phyloP scores from a whole-genome alignment of 2,888 invertebrate species.

The Pheosia tremula region DNA sequence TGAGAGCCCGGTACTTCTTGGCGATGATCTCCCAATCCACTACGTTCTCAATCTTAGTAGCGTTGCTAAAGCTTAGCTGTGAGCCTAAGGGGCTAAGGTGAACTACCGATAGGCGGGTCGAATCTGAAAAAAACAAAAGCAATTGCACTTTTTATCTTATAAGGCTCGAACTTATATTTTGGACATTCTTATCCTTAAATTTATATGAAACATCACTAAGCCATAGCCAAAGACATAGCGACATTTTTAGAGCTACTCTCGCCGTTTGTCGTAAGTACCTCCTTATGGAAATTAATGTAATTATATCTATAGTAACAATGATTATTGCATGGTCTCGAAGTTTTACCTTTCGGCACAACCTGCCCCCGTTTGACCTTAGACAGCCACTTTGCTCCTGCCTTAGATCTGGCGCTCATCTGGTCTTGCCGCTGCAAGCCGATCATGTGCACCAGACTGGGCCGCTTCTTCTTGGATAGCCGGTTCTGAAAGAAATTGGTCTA shows the following conservation, averaged over 20 bases:
- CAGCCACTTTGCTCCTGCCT: slow-evolving; percentile 95
- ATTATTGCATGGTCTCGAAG: background rate
- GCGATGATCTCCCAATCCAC: slow-evolving; percentile 96
- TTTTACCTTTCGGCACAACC: slow-evolving; percentile 88
- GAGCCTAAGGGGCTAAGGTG: slow-evolving; percentile 94
- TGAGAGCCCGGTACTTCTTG: slow-evolving; percentile 92
- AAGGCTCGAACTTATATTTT: too few species aligned
- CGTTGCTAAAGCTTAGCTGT: slow-evolving; percentile 91
- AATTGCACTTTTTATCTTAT: too few species aligned
- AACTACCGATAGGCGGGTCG: slow-evolving; percentile 90
- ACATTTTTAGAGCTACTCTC: too few species aligned
- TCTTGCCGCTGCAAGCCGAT: slow-evolving; percentile 89
- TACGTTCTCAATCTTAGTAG: slow-evolving; percentile 93
- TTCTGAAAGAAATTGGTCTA: slow-evolving; percentile 68
- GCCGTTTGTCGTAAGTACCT: too few species aligned
- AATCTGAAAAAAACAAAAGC: slow-evolving; percentile 76
- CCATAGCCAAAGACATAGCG: too few species aligned
- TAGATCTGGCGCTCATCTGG: slow-evolving; percentile 91
- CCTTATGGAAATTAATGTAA: too few species aligned
- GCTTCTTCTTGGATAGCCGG: slow-evolving; percentile 88
- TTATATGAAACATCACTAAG: too few species aligned
- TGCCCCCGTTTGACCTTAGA: slow-evolving; percentile 94
- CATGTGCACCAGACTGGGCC: slow-evolving; percentile 93
- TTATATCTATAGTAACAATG: too few species aligned
- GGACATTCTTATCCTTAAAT: too few species aligned